A percentile compares a stretch with the other conserved stretches of the same genome.
These are phyloP conservation scores for Nesogale talazaci DNA, from an alignment of 2,113 vertebrate genomes.

Conservation along the genomic window DNA sequence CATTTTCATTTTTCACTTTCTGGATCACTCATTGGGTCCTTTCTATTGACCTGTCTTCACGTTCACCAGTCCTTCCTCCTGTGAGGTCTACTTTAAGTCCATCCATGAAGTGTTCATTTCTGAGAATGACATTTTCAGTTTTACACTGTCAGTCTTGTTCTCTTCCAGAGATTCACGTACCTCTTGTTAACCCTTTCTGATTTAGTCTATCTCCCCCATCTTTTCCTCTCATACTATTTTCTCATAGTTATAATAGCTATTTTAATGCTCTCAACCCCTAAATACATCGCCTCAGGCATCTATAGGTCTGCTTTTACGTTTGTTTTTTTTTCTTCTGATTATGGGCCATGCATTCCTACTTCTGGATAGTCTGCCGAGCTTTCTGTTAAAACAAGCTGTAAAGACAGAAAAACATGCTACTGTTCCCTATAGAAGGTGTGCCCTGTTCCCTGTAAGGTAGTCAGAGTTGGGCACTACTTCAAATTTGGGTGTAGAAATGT, in stretches of 20 bases:
- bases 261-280: not conserved
- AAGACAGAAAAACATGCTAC: not conserved
- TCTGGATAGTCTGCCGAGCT: not conserved
- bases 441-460: too few relatives aligned
- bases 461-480: not conserved
- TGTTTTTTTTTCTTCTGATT: too few relatives aligned
- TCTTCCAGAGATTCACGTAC: not conserved
- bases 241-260: not conserved
- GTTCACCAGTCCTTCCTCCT: too few relatives aligned
- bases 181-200: not conserved
- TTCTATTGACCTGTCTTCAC: not conserved
- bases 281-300: not conserved
- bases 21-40: not conserved
- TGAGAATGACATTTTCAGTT: not conserved
- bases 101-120: not conserved
- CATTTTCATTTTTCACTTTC: not conserved
- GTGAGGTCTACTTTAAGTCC: not conserved
- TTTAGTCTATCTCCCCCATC: not conserved
- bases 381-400: not conserved
- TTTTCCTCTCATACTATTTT: not conserved
- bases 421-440: not conserved
- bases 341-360: not conserved
- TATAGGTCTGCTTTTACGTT: not conserved
- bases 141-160: not conserved
- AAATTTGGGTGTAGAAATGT: not conserved